Base-by-base conservation (phyloP, 2,888 invertebrate species). In the Halictus ligatus region DNA sequence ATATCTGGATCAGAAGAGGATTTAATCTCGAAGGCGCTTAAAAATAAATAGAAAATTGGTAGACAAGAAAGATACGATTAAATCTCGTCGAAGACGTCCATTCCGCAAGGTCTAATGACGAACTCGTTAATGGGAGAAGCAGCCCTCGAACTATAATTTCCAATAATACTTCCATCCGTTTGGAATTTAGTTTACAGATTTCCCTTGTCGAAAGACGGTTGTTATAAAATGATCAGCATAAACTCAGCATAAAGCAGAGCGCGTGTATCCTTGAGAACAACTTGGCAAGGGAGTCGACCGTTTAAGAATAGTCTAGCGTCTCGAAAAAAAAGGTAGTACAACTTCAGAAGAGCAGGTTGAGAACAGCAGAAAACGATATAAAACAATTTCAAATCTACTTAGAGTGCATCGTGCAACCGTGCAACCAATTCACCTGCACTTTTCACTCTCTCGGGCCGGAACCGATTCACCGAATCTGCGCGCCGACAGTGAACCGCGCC, bases 391-490 rank as follows among this genome's bases (percentile, higher is more conserved):
- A 12, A 69, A 40, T 69, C 35, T 69, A 69, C 35, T 69, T 69
- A 40, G 40, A 40, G 35, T 21, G 21, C 67, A 69, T 40, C 35
- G 21, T 18, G 67, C 35, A 69, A 40, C 21, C 69, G 69, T n/a
- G n/a, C n/a, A n/a, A n/a, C n/a, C n/a, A n/a, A n/a, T 69, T 69
- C 69, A 69, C 69, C 69, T 69, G 69, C 10, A 69, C 69, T 69
- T 40, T 40, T 40, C 35, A 40, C 69, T 40, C 35, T 69, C 69
- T 69, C 15, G 2, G 64, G 2, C 64, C 40, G 35, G 40, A 69
- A 8, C 40, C 69, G 21, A 21, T 69, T 40, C 40, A 40, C 40
- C 69, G 69, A 69, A 69, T 69, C 35, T 35, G 35, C 8, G 35
- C 40, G 10, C 69, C 69, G 40, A 40, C 69, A 40, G 21, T n/a